Conservation (phyloP, 2,797 vertebrate genomes). For the Numenius phaeopus region DNA sequence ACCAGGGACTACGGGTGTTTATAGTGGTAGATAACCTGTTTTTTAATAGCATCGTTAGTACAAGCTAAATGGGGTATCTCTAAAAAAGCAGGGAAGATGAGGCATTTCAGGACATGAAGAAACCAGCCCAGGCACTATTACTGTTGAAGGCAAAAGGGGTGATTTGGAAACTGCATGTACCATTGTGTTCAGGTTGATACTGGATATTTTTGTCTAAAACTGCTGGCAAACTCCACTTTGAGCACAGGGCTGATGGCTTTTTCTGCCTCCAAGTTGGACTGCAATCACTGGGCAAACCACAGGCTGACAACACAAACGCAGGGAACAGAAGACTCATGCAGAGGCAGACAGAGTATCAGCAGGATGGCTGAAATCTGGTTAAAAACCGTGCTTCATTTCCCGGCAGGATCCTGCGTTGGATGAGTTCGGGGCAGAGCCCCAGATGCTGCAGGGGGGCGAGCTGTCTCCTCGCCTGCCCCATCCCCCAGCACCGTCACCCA, state of each 20-base stretch:
- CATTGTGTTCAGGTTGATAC: neutral
- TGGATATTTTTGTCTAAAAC: neutral
- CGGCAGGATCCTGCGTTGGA: neutral
- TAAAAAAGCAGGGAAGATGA: neutral
- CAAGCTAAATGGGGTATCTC: neutral
- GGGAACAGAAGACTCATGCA: neutral
- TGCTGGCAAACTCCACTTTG: neutral
- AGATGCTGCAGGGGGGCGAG: neutral
- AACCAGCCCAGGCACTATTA: neutral
- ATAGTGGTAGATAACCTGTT: neutral
- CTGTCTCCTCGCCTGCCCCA: neutral
- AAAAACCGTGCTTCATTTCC: neutral
- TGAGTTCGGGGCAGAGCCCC: neutral
- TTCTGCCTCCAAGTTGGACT: neutral
- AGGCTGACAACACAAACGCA: rapidly evolving
- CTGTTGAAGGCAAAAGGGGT: neutral
- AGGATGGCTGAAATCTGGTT: neutral
- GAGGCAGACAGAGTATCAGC: neutral
- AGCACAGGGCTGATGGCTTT: neutral
- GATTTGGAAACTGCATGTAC: neutral
- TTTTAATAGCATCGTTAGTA: neutral
- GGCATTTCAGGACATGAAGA: neutral
- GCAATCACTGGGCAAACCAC: neutral
- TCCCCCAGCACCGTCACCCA: neutral
- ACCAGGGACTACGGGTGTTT: neutral